Evolutionary conservation across 2,113 vertebrate species (phyloP).

Genomic region (Corythaixoides concolor): DNA sequence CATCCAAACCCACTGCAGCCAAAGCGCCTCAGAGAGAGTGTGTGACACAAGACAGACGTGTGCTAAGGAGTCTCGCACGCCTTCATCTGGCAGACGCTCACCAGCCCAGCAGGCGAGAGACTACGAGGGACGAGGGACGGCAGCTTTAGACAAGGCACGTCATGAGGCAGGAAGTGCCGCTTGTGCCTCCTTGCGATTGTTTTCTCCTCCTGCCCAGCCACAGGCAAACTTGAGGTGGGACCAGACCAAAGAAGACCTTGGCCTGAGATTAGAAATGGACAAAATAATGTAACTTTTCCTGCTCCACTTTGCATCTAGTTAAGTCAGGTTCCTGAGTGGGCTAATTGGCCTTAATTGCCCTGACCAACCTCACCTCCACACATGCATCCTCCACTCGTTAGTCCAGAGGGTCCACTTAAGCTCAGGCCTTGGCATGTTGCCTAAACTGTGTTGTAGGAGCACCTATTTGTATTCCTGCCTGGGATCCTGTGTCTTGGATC

Average conservation of each 20-base stretch:
- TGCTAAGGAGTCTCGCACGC: background rate
- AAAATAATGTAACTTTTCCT: background rate
- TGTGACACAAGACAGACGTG: background rate
- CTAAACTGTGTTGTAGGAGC: background rate
- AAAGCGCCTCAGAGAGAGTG: background rate
- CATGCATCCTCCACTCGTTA: background rate
- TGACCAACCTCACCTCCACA: background rate
- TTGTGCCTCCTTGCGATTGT: background rate
- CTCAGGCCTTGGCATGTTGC: background rate
- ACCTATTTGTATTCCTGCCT: background rate
- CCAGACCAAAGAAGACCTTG: background rate
- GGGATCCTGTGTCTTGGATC: background rate
- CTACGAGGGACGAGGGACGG: background rate
- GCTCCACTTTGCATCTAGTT: background rate
- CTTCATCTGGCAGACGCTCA: background rate
- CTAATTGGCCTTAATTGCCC: background rate
- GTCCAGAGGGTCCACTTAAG: background rate
- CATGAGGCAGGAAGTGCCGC: rapidly evolving
- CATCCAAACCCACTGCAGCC: background rate
- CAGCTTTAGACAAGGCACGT: background rate
- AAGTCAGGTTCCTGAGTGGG: background rate
- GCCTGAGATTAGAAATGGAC: background rate
- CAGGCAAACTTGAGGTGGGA: background rate
- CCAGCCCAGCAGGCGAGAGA: background rate
- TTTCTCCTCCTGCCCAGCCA: background rate